Evolutionary conservation across 92 coral and sea anemone genomes (phyloP).

Genomic region (Umimayanthus kanabou): DNA sequence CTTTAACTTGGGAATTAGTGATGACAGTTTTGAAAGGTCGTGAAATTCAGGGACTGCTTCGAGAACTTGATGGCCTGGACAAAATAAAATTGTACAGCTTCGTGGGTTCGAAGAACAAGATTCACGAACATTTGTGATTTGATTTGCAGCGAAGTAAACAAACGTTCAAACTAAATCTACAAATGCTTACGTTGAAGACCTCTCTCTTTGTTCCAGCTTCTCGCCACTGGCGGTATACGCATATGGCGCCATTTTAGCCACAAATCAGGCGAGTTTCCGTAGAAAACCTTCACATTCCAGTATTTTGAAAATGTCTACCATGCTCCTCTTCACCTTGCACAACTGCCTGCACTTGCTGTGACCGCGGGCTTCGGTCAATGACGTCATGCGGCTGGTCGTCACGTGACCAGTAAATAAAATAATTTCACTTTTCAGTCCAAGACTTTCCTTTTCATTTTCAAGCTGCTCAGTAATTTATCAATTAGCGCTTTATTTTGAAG

Average conservation of each 20-base stretch:
- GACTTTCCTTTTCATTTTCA: too few relatives aligned
- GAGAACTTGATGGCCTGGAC: not conserved
- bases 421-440: too few relatives aligned
- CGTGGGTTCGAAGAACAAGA: not conserved
- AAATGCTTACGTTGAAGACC: conserved; percentile 30
- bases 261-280: not conserved
- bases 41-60: not conserved
- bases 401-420: conserved; percentile 21
- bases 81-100: not conserved
- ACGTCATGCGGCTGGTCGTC: conserved; percentile 39
- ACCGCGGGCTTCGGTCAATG: conserved; percentile 47
- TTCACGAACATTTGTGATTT: not conserved
- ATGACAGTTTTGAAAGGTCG: not conserved
- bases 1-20: not conserved
- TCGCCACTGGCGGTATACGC: conserved; percentile 29
- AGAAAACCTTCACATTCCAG: conserved; percentile 33
- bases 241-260: conserved; percentile 39
- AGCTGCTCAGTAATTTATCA: not conserved
- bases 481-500: not conserved
- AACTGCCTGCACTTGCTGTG: conserved; percentile 23
- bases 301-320: conserved; percentile 20
- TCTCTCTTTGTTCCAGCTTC: conserved; percentile 28
- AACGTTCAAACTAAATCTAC: not conserved
- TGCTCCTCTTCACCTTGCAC: conserved; percentile 19
- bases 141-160: conserved; percentile 10